These are phyloP conservation scores for Gonocerus acuteangulatus DNA, from an alignment of 2,888 invertebrate species.

Conservation along the genomic window DNA sequence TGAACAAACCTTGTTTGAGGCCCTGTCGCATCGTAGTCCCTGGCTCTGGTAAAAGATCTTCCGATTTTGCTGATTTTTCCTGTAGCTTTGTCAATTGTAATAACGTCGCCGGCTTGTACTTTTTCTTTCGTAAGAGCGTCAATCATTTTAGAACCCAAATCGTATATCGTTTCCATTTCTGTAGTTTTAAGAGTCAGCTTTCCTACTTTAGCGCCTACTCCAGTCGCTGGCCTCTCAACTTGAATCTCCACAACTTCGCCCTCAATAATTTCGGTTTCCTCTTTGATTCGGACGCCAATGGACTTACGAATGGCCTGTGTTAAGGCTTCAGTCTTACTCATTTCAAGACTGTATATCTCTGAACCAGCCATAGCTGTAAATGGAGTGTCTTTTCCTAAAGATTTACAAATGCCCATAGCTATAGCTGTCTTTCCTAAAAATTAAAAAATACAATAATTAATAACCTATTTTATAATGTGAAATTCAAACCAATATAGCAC, in stretches of 20 bases:
- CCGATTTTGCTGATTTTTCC: slow-evolving; percentile 87
- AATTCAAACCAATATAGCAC: too few relatives aligned
- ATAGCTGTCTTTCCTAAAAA: slow-evolving; percentile 87
- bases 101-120: slow-evolving; percentile 90
- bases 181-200: slow-evolving; percentile 96
- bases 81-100: slow-evolving; percentile 97
- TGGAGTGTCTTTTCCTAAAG: slow-evolving; percentile 88
- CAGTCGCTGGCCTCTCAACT: slow-evolving; percentile 89
- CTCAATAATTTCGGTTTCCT: slow-evolving; percentile 97
- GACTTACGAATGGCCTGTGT: slow-evolving; percentile 93
- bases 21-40: slow-evolving; percentile 97
- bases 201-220: slow-evolving; percentile 78
- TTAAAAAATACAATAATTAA: neutral
- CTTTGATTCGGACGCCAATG: slow-evolving; percentile 94
- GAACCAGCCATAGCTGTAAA: slow-evolving; percentile 98
- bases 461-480: too few relatives aligned
- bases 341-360: slow-evolving; percentile 95
- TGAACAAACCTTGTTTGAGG: slow-evolving; percentile 72
- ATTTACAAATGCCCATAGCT: slow-evolving; percentile 92
- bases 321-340: slow-evolving; percentile 97
- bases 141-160: slow-evolving; percentile 96
- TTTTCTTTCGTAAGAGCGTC: slow-evolving; percentile 93
- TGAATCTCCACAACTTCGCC: slow-evolving; percentile 98
- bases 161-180: slow-evolving; percentile 99
- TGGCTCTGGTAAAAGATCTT: slow-evolving; percentile 87